Evolutionary conservation across 2,888 invertebrate species (phyloP).

Genomic region (Idaea biselata): DNA sequence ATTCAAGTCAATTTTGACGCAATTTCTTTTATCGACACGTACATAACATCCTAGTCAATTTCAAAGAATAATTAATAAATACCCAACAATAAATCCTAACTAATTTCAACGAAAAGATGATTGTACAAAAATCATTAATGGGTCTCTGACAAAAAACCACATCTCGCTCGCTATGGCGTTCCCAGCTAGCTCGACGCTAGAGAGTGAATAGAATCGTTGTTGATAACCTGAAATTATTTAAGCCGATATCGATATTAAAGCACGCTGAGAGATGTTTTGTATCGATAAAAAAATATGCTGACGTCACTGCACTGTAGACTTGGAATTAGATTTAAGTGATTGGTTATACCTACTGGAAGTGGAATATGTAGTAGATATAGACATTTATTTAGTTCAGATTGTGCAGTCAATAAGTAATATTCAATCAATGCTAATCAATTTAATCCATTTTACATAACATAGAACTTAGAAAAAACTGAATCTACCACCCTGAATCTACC

Average conservation of each 20-base stretch:
- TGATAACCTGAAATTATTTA: slow-evolving; percentile 58
- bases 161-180: slow-evolving; percentile 14
- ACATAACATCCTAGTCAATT: neutral
- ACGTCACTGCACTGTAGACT: slow-evolving; percentile 45
- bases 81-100: neutral
- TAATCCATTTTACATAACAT: no score
- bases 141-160: slow-evolving; percentile 10
- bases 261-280: slow-evolving; percentile 52
- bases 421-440: no score
- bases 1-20: neutral
- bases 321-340: neutral
- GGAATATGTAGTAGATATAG: slow-evolving; percentile 24
- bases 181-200: neutral
- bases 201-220: slow-evolving; percentile 31
- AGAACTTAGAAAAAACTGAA: no score
- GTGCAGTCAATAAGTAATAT: no score
- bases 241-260: slow-evolving; percentile 64
- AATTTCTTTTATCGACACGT: neutral
- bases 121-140: slow-evolving; percentile 3
- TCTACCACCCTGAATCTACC: no score
- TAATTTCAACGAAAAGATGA: neutral
- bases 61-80: neutral
- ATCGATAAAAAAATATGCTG: slow-evolving; percentile 62
- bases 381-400: no score
- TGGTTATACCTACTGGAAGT: slow-evolving; percentile 3